A percentile compares a stretch with the other conserved stretches of the same genome.
Evolutionary conservation across 2,888 invertebrate genomes (phyloP).

Genomic region (Cryptocephalus moraei): DNA sequence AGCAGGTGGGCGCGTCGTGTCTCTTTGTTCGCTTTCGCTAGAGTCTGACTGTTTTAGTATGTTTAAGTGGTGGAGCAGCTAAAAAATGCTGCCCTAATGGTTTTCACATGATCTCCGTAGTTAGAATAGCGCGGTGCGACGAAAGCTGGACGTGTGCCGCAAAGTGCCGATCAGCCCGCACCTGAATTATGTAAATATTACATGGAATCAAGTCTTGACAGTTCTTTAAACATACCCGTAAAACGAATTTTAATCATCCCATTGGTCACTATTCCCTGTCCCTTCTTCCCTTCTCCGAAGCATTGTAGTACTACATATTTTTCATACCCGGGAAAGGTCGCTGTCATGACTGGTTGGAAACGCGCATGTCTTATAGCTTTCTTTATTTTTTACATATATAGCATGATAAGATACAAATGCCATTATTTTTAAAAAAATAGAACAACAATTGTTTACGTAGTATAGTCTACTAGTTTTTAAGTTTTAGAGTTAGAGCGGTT

Average conservation of each 20-base stretch:
- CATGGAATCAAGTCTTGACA: conserved; percentile 13
- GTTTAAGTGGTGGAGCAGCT: conserved; percentile 21
- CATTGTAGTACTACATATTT: no score
- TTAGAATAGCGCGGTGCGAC: conserved; percentile 36
- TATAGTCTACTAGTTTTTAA: not conserved
- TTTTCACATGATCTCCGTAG: conserved; percentile 41
- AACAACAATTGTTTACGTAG: conserved; percentile 28
- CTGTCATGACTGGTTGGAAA: conserved; percentile 3
- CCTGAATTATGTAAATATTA: conserved; percentile 28
- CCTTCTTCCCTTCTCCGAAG: no score
- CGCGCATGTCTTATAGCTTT: conserved; percentile 30
- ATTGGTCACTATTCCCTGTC: no score
- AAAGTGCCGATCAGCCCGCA: conserved; percentile 32
- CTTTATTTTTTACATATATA: conserved; percentile 22
- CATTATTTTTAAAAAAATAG: conserved; percentile 37
- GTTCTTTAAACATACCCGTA: not conserved
- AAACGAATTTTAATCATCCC: not conserved
- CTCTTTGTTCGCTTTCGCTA: conserved; percentile 34
- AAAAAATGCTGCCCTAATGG: conserved; percentile 28
- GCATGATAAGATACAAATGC: conserved; percentile 24
- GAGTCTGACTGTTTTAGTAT: conserved; percentile 29
- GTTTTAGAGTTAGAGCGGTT: not conserved
- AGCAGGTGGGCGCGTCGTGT: conserved; percentile 12
- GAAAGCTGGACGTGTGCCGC: conserved; percentile 30
- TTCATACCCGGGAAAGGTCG: not conserved